Base-by-base conservation (phyloP, 2,797 vertebrate species). In the Sebastes ruberrimus region DNA sequence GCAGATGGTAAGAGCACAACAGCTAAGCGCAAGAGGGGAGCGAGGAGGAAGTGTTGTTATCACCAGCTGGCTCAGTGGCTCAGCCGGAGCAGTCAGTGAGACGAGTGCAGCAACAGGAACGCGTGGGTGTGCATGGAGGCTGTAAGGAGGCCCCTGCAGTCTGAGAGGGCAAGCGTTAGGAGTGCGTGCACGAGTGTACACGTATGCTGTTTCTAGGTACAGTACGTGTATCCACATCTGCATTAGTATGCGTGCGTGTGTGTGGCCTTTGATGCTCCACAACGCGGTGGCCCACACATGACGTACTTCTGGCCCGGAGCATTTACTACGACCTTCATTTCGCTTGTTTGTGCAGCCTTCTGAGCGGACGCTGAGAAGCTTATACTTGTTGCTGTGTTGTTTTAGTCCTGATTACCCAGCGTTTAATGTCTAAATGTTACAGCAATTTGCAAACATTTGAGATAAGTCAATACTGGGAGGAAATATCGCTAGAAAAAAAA, bases 1-100 rank as follows among this genome's bases (percentile, higher is more conserved):
- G 70, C 90, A 92, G 91, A 93, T 93, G 90, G 92, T 89, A 71
- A 77, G 73, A 91, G 82, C 85, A 86, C 84, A 90, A 86, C 76
- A 90, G 87, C 88, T 22, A 79, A 85, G 82, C 80, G 35, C 78
- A 65, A 81, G 80, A 88, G 90, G 78, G 84, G 84, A 92, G 83
- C 22, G 77, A 89, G 89, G 90, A 94, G 93, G 93, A 94, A 94
- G 90, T 90, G 89, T 76, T 85, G 90, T 90, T 93, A 86, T 93
- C 92, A 92, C 88, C 92, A 94, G 93, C 93, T 94, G 93, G 92
- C 87, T 86, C 86, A 46, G 83, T 55, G 86, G 86, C 85, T 91
- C 86, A 87, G 89, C 57, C 69, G 62, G 78, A 84, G 80, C 79
- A 85, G 84, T 86, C 85, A 64, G 86, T 85, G 73, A 91, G 84